phyloP scores from a whole-genome alignment of 1,140 invertebrate genomes.

The Archegozetes longisetosus region DNA sequence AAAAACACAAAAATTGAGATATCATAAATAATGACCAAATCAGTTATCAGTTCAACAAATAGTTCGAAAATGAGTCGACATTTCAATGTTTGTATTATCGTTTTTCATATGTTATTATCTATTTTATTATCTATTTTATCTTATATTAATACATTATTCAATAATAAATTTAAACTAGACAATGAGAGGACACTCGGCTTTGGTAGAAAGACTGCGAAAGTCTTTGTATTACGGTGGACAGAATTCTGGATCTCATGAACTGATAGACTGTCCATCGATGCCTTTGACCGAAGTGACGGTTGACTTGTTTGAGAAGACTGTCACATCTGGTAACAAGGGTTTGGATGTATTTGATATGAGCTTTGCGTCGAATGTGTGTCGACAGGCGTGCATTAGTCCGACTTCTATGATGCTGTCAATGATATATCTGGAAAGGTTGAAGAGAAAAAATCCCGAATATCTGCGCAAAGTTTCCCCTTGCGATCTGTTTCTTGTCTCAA shows the following conservation, averaged over 20 bases:
- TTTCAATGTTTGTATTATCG: background rate
- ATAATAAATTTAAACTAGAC: background rate
- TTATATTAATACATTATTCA: too few relatives aligned
- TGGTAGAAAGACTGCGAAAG: conserved; percentile 24
- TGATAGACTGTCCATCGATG: conserved; percentile 25
- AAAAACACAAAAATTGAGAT: too few relatives aligned
- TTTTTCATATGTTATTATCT: background rate
- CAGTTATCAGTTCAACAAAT: background rate
- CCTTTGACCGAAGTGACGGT: conserved; percentile 45
- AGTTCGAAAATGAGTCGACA: background rate
- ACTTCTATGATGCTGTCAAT: conserved; percentile 58
- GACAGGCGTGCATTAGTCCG: conserved; percentile 63
- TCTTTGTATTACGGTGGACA: conserved; percentile 26
- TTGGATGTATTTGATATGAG: conserved; percentile 60
- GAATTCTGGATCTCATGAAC: background rate
- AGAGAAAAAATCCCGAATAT: conserved; percentile 62
- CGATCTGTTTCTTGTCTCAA: conserved; percentile 75
- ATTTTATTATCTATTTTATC: background rate
- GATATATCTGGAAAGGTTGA: conserved; percentile 59
- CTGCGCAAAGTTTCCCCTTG: conserved; percentile 59
- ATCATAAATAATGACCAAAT: background rate
- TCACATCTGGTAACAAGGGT: conserved; percentile 29
- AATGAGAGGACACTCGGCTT: background rate
- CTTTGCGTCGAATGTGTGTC: conserved; percentile 54
- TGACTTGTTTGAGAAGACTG: conserved; percentile 50